Evolutionary conservation across 2,888 invertebrate species (phyloP).

Genomic region (Serripes groenlandicus): DNA sequence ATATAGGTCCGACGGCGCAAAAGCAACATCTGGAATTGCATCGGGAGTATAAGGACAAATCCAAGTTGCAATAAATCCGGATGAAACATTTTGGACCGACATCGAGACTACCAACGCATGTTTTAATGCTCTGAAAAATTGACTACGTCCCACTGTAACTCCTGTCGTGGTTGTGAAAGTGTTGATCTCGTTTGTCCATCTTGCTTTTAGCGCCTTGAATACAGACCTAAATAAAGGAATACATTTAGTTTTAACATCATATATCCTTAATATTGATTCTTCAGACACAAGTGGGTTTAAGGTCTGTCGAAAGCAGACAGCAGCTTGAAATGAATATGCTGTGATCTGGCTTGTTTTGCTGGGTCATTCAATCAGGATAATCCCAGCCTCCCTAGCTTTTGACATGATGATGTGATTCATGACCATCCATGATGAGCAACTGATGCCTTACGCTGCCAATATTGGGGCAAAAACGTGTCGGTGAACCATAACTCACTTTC

Average conservation of each 20-base stretch:
- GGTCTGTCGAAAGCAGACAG: no score
- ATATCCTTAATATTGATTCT: no score
- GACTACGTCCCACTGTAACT: conserved; percentile 28
- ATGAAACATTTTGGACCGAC: conserved; percentile 21
- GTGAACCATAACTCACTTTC: conserved; percentile 37
- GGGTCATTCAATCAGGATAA: conserved; percentile 37
- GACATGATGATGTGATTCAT: conserved; percentile 39
- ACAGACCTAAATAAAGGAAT: conserved; percentile 28
- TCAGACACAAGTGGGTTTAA: no score
- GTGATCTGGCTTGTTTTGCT: conserved; percentile 28
- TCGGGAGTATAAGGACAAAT: conserved; percentile 50
- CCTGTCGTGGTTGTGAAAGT: conserved; percentile 31
- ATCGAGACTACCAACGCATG: conserved; percentile 34
- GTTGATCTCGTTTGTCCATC: conserved; percentile 21
- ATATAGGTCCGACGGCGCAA: conserved; percentile 25
- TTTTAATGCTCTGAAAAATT: conserved; percentile 20
- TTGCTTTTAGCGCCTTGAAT: conserved; percentile 34
- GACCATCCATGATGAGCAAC: conserved; percentile 15
- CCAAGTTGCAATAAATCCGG: conserved; percentile 47
- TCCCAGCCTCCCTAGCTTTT: conserved; percentile 15
- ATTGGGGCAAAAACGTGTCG: conserved; percentile 24
- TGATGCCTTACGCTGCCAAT: conserved; percentile 36
- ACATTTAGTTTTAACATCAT: no score
- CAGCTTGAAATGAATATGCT: no score
- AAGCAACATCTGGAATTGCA: conserved; percentile 40